Evolutionary conservation across 2,113 vertebrate genomes (phyloP).

Genomic region (Lasiurus borealis): DNA sequence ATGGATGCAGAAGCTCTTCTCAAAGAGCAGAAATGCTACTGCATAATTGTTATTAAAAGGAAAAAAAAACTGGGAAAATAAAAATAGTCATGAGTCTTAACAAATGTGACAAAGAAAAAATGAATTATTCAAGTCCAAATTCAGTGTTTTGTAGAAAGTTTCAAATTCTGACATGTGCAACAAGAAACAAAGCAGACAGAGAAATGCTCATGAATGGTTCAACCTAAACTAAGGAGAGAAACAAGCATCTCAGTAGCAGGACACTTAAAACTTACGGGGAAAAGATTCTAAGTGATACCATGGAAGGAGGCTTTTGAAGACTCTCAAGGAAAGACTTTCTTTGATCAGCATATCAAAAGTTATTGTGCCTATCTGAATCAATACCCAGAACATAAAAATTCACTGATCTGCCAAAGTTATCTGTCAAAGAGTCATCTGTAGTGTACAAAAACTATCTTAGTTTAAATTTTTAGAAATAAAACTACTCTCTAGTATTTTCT

Average conservation of each 20-base stretch:
- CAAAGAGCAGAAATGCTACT: neutral
- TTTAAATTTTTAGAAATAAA: neutral
- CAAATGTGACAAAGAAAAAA: neutral
- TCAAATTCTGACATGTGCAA: neutral
- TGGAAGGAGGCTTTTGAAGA: neutral
- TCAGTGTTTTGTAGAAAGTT: neutral
- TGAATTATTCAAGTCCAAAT: neutral
- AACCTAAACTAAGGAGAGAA: neutral
- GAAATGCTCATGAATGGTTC: neutral
- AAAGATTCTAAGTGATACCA: neutral
- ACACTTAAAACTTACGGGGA: neutral
- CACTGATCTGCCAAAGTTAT: neutral
- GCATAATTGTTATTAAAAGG: neutral
- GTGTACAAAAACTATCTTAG: neutral
- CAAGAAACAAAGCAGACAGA: constrained; percentile 21
- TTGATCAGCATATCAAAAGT: constrained; percentile 12
- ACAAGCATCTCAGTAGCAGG: neutral
- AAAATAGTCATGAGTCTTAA: neutral
- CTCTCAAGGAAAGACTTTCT: constrained; percentile 24
- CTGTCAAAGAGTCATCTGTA: neutral
- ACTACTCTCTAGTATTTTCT: neutral
- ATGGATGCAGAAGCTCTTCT: neutral
- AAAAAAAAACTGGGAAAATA: neutral
- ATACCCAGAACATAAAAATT: neutral
- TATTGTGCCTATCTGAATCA: constrained; percentile 28